Conservation (phyloP, 2,888 invertebrate species). For the Laspeyria flexula region DNA sequence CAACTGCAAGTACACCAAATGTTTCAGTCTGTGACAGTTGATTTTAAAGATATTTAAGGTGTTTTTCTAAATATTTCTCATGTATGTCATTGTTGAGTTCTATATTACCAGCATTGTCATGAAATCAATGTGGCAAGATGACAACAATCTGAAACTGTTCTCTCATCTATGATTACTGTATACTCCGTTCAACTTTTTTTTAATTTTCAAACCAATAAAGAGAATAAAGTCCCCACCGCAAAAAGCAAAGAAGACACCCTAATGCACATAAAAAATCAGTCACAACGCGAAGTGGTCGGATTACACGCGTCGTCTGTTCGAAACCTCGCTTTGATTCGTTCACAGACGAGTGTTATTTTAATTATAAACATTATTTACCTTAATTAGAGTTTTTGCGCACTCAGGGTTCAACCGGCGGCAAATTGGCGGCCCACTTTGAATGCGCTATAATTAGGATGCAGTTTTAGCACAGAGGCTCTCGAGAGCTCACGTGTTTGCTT, state of each 20-base stretch:
- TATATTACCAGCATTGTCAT: no score
- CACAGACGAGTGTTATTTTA: constrained; percentile 79
- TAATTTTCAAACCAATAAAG: constrained; percentile 1
- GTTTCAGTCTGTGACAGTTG: background rate
- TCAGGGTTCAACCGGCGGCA: constrained; percentile 70
- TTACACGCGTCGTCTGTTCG: constrained; percentile 69
- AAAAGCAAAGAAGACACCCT: constrained; percentile 52
- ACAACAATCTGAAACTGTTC: no score
- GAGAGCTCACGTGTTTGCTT: constrained; percentile 66
- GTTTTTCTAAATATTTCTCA: no score
- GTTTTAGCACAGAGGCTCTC: constrained; percentile 62
- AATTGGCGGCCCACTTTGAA: constrained; percentile 75
- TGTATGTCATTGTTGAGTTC: no score
- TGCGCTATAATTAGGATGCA: constrained; percentile 77
- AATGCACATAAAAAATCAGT: constrained; percentile 53
- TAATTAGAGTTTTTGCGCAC: constrained; percentile 77
- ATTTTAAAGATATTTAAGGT: no score
- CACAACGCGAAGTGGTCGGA: constrained; percentile 68
- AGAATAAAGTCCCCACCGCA: constrained; percentile 25
- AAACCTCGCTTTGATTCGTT: constrained; percentile 74
- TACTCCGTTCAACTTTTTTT: no score
- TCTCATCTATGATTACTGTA: no score
- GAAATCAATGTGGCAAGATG: no score
- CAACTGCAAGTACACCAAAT: background rate
- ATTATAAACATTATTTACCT: constrained; percentile 85